phyloP scores from a whole-genome alignment of 2,888 invertebrate species.

The Tortrix viridana region DNA sequence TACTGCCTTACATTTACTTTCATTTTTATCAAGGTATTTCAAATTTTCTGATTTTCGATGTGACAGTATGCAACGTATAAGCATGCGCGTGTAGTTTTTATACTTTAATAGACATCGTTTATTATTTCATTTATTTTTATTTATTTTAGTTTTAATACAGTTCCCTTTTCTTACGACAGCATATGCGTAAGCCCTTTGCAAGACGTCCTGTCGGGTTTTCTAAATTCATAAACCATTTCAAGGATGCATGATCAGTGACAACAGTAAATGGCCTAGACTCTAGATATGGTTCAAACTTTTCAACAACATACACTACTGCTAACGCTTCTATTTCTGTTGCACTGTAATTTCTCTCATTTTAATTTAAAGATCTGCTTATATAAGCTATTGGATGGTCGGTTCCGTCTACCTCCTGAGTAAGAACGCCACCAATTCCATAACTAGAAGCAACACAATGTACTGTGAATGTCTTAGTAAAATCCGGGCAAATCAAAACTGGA shows the following conservation, averaged over 20 bases:
- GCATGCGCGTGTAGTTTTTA: not conserved
- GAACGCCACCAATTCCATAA: no score
- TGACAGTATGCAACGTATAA: not conserved
- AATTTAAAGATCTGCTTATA: no score
- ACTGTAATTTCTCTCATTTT: no score
- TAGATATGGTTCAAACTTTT: slow-evolving; percentile 4
- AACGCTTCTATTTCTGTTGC: not conserved
- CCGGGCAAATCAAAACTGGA: not conserved
- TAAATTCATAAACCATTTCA: slow-evolving; percentile 5
- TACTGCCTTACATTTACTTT: not conserved
- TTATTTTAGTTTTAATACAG: not conserved
- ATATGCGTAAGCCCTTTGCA: no score
- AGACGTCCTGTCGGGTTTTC: slow-evolving; percentile 2
- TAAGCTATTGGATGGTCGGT: no score
- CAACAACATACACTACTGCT: not conserved
- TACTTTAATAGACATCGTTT: not conserved
- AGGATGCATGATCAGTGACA: not conserved
- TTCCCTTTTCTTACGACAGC: not conserved
- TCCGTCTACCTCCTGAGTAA: no score
- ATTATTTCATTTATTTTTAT: no score
- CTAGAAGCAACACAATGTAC: no score
- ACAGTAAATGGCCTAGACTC: not conserved
- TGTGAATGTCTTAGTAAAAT: not conserved
- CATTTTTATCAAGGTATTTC: not conserved
- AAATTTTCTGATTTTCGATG: not conserved